Percentiles rank a stretch among this genome's conserved stretches.
These are phyloP conservation scores for Psittacula echo DNA, from an alignment of 2,797 vertebrate genomes.

Conservation along the genomic window DNA sequence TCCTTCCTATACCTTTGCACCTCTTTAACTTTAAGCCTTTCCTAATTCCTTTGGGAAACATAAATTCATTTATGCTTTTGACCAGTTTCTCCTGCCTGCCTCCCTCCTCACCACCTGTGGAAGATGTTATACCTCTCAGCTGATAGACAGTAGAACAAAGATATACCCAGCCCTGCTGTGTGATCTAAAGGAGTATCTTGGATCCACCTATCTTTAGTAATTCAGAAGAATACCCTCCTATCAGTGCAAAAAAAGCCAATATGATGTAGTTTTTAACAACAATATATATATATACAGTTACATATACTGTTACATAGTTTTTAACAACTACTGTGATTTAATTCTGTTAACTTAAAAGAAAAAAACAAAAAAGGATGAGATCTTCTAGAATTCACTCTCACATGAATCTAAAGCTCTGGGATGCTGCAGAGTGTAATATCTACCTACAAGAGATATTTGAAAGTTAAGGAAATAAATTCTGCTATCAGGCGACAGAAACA, in stretches of 20 bases:
- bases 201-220: not conserved
- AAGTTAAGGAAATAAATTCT: conserved; percentile 30
- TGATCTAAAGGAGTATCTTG: not conserved
- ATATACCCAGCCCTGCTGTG: not conserved
- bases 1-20: not conserved
- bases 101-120: not conserved
- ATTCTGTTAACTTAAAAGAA: not conserved
- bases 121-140: not conserved
- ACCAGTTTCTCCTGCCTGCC: not conserved
- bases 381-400: not conserved
- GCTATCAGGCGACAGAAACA: not conserved
- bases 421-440: not conserved
- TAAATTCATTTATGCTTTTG: not conserved
- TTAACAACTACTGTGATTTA: not conserved
- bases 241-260: not conserved
- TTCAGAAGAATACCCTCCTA: not conserved
- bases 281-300: not conserved
- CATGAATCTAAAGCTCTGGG: not conserved
- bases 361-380: not conserved
- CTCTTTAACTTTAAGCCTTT: not conserved
- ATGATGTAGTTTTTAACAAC: not conserved
- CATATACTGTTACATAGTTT: not conserved
- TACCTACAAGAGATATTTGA: not conserved
- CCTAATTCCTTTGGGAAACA: not conserved
- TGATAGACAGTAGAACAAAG: not conserved